Evolutionary conservation across 2,113 vertebrate genomes (phyloP), one percentile per base, ranked within the genome.

Genomic region (Zosterops hypoxanthus): DNA sequence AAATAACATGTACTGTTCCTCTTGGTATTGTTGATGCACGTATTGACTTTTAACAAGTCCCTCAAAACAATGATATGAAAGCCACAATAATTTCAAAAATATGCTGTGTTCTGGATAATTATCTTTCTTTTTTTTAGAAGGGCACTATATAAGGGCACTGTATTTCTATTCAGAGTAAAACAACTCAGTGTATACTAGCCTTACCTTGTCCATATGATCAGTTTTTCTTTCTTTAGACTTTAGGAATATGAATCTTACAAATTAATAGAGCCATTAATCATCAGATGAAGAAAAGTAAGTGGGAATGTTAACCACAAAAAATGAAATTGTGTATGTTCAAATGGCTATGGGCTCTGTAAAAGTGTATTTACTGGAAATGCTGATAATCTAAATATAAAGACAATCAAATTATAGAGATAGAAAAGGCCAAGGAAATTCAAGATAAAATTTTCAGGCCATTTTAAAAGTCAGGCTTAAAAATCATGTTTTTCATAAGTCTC

Each of bases 1-100:
- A 89, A 82, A 94, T 95, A 92, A 61, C 41, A 18, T 52, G 49
- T 90, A 23, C 82, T 86, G 73, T 79, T 89, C 70, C 33, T 93
- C 69, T 71, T 24, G 24, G 22, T 91, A n/a, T 22, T 77, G 59
- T 73, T 73, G 83, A 72, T 92, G 59, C 95, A 95, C 7, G 10
- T 91, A 92, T 50, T 82, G 46, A 76, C 87, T 91, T 84, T 93
- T 72, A 91, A 10, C 39, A 68, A 59, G 47, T 90, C 9, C 55
- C 34, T 11, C 21, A 50, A 83, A 86, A 49, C 34, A 82, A 39
- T 73, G 1, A 59, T 59, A 70, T 86, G 56, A 94, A 91, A 75
- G 36, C 44, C n/a, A 7, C 8, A 63, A 41, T 50, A 24, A 50
- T 86, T 92, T 71, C 1, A 6, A 42, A 92, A 91, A 14, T 79